phyloP scores from a whole-genome alignment of 2,888 invertebrate species.

The Chloromyia formosa region DNA sequence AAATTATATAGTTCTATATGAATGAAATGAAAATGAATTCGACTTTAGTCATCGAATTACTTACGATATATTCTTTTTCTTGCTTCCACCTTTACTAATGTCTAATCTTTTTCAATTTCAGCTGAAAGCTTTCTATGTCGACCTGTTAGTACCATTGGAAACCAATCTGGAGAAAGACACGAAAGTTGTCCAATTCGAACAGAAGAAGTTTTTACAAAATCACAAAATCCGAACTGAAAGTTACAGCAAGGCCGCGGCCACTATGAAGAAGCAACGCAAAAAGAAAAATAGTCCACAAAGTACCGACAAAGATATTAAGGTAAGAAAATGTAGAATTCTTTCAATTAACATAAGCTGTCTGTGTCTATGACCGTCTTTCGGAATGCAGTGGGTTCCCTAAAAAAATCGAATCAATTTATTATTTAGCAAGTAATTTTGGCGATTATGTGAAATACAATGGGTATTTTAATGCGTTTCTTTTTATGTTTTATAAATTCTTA shows the following conservation, averaged over 20 bases:
- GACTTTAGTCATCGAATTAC: no score
- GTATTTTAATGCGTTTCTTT: no score
- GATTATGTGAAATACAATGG: no score
- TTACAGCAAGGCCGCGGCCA: conserved; percentile 89
- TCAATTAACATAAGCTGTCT: background rate
- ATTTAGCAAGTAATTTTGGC: background rate
- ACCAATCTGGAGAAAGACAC: conserved; percentile 94
- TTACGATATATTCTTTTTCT: no score
- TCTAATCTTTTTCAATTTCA: no score
- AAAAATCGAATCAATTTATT: no score
- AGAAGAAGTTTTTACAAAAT: conserved; percentile 91
- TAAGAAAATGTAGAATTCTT: conserved; percentile 57
- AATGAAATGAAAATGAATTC: no score
- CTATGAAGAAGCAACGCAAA: conserved; percentile 90
- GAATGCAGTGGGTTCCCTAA: no score
- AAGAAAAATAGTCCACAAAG: conserved; percentile 85
- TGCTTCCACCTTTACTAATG: no score
- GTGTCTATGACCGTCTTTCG: no score
- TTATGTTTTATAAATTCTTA: no score
- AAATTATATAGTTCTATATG: no score
- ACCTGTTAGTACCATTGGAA: conserved; percentile 90
- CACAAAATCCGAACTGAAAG: conserved; percentile 91
- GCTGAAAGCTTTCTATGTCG: conserved; percentile 95
- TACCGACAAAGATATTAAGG: conserved; percentile 91
- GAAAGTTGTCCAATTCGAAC: conserved; percentile 85